Percentiles rank a stretch among this genome's conserved stretches.
Evolutionary conservation across 2,797 vertebrate genomes (phyloP).

Genomic region (Lophotriccus pileatus): DNA sequence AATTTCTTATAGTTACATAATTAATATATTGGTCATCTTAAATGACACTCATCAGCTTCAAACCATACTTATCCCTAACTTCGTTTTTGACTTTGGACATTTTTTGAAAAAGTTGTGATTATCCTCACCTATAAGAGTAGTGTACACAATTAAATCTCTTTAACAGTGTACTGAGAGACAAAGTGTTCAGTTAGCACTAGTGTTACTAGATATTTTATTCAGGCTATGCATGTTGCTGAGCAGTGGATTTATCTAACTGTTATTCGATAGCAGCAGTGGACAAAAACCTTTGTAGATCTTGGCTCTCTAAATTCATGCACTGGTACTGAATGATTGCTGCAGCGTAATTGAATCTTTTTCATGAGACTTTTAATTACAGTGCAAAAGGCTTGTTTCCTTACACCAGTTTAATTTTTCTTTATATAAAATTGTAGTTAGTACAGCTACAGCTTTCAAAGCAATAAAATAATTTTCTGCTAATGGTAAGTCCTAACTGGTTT

Average conservation of each 20-base stretch:
- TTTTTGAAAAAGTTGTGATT: not conserved
- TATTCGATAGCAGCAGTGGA: not conserved
- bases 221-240: not conserved
- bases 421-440: not conserved
- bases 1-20: not conserved
- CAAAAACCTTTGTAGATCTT: not conserved
- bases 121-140: not conserved
- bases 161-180: not conserved
- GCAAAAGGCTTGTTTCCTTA: not conserved
- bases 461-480: not conserved
- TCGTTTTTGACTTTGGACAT: fast-evolving
- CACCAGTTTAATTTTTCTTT: not conserved
- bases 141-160: not conserved
- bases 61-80: not conserved
- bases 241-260: not conserved
- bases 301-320: not conserved
- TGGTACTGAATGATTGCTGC: not conserved
- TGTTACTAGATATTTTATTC: not conserved
- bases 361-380: not conserved
- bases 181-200: not conserved
- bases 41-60: not conserved
- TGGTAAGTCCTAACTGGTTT: not conserved
- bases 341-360: not conserved
- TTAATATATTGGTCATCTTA: not conserved
- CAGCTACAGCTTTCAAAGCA: not conserved